Evolutionary conservation across 92 coral and sea anemone genomes (phyloP).

Genomic region (Parazoanthus swiftii): DNA sequence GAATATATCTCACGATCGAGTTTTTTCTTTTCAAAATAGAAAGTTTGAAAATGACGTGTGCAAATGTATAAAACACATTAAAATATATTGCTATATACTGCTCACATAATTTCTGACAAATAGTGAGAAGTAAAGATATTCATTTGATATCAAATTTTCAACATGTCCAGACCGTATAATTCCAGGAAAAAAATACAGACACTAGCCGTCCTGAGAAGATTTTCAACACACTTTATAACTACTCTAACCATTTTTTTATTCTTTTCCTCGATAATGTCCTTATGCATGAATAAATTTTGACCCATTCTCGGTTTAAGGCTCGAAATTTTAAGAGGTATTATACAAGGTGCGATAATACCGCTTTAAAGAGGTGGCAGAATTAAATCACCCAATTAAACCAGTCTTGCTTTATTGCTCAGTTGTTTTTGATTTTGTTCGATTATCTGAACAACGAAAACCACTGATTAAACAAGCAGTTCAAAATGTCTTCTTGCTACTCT

Average conservation of each 20-base stretch:
- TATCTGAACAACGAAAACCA: neutral
- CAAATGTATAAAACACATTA: too few species aligned
- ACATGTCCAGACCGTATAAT: neutral
- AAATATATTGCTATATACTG: neutral
- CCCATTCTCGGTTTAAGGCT: too few species aligned
- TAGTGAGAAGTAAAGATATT: neutral
- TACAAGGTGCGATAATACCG: neutral
- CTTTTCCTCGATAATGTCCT: too few species aligned
- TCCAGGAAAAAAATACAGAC: neutral
- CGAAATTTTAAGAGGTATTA: neutral
- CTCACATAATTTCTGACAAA: neutral
- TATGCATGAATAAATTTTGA: too few species aligned
- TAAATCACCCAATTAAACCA: neutral
- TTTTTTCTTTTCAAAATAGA: neutral
- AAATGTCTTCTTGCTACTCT: neutral
- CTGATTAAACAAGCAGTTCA: neutral
- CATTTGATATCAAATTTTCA: neutral
- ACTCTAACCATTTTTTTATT: too few species aligned
- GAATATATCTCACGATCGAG: neutral
- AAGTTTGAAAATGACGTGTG: too few species aligned
- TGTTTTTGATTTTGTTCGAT: neutral
- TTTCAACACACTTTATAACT: too few species aligned
- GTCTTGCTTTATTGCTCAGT: neutral
- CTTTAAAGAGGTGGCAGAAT: neutral
- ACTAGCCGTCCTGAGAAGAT: neutral